A percentile compares a stretch with the other conserved stretches of the same genome.
phyloP scores from a whole-genome alignment of 2,113 vertebrate genomes.

The Tapirus terrestris region DNA sequence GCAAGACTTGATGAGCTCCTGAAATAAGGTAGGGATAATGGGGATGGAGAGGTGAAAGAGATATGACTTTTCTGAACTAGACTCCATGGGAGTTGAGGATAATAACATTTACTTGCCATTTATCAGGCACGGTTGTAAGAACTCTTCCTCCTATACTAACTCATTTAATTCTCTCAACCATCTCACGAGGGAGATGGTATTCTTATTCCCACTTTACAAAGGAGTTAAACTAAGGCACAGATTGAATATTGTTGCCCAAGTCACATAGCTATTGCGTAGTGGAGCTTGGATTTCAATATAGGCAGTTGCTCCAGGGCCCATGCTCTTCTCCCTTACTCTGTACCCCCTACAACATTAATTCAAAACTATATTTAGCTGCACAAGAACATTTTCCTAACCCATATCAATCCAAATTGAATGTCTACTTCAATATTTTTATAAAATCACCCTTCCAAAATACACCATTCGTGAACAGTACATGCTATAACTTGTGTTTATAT shows the following conservation, averaged over 20 bases:
- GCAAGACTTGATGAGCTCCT: neutral
- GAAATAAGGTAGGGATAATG: neutral
- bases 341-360: slow-evolving; percentile 36
- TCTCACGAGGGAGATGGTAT: neutral
- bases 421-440: slow-evolving; percentile 57
- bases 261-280: neutral
- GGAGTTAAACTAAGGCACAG: neutral
- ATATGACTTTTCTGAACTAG: neutral
- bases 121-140: neutral
- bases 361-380: slow-evolving; percentile 49
- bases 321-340: neutral
- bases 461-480: neutral
- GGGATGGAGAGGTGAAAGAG: neutral
- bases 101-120: neutral
- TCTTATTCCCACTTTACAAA: neutral
- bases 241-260: neutral
- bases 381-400: slow-evolving; percentile 49
- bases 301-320: neutral
- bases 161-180: neutral
- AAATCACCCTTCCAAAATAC: slow-evolving; percentile 48
- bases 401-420: slow-evolving; percentile 47
- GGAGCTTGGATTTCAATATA: neutral
- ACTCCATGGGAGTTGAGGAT: neutral
- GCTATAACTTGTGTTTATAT: slow-evolving; percentile 51
- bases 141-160: neutral